These are phyloP conservation scores for Drosophila nebulosa DNA, from an alignment of 1,140 invertebrate species.

Conservation along the genomic window DNA sequence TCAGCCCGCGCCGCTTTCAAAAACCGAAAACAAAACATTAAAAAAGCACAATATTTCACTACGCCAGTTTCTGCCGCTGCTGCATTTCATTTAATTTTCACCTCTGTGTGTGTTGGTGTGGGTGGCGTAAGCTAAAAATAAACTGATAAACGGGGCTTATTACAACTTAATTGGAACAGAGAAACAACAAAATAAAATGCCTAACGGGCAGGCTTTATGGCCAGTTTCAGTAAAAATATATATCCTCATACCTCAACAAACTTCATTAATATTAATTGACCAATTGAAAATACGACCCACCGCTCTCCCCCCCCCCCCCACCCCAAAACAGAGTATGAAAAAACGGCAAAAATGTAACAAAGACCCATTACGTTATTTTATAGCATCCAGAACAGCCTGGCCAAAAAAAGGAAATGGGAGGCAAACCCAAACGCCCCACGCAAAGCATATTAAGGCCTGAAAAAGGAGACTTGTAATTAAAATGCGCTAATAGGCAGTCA, in stretches of 20 bases:
- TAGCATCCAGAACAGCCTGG: slow-evolving; percentile 14
- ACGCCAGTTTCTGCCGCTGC: slow-evolving; percentile 39
- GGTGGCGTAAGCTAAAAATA: slow-evolving; percentile 52
- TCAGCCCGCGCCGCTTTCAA: slow-evolving; percentile 46
- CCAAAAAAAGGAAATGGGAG: slow-evolving; percentile 12
- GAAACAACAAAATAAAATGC: neutral
- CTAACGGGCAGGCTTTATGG: slow-evolving; percentile 2
- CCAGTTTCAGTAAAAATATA: slow-evolving; percentile 10
- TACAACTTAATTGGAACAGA: slow-evolving; percentile 43
- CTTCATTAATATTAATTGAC: slow-evolving; percentile 79
- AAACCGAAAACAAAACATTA: slow-evolving; percentile 33
- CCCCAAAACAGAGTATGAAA: slow-evolving; percentile 18
- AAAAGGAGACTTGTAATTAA: slow-evolving; percentile 56
- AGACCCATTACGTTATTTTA: slow-evolving; percentile 47
- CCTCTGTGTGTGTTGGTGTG: slow-evolving; percentile 15
- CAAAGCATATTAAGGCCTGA: neutral
- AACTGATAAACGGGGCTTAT: slow-evolving; percentile 66
- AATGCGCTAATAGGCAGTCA: slow-evolving; percentile 17
- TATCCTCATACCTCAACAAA: too few relatives aligned
- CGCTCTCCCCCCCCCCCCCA: too few relatives aligned
- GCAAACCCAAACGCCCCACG: too few relatives aligned
- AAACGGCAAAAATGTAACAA: slow-evolving; percentile 24
- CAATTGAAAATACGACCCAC: slow-evolving; percentile 66
- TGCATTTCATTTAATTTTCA: slow-evolving; percentile 49
- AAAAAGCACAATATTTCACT: slow-evolving; percentile 40